phyloP scores from a whole-genome alignment of 2,797 vertebrate species.

The Schizothorax lantsangensis region DNA sequence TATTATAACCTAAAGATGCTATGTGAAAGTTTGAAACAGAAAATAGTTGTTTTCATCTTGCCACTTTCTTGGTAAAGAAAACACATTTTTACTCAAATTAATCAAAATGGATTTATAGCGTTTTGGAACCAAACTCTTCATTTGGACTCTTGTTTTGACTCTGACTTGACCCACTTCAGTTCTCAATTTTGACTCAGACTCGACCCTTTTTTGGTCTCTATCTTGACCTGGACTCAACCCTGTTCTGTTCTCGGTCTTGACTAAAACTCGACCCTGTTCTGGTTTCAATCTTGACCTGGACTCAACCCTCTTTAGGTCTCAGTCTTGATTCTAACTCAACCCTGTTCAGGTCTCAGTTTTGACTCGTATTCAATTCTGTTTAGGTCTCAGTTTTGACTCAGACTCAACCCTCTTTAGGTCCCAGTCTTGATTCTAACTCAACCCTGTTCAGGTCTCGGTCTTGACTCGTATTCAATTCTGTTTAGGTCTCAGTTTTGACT shows the following conservation, averaged over 20 bases:
- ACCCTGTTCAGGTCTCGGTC: background rate
- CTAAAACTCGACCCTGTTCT: background rate
- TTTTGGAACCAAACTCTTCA: too few species aligned
- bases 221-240: background rate
- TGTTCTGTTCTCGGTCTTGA: background rate
- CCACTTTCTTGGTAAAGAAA: too few species aligned
- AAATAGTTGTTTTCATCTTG: too few species aligned
- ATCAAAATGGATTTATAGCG: too few species aligned
- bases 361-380: background rate
- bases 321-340: fast-evolving
- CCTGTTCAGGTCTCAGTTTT: fast-evolving
- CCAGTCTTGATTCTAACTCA: background rate
- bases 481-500: background rate
- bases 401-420: background rate
- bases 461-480: background rate
- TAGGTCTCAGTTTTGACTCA: background rate
- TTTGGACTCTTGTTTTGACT: background rate
- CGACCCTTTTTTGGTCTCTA: too few species aligned
- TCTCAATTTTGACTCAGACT: background rate
- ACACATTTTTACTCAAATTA: too few species aligned
- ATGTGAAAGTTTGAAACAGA: too few species aligned
- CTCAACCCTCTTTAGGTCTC: background rate
- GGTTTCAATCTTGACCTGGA: background rate
- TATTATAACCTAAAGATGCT: too few species aligned
- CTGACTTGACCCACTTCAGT: background rate